Percentiles rank a stretch among this genome's conserved stretches.
phyloP scores from a whole-genome alignment of 2,797 vertebrate species.

The Alca torda region DNA sequence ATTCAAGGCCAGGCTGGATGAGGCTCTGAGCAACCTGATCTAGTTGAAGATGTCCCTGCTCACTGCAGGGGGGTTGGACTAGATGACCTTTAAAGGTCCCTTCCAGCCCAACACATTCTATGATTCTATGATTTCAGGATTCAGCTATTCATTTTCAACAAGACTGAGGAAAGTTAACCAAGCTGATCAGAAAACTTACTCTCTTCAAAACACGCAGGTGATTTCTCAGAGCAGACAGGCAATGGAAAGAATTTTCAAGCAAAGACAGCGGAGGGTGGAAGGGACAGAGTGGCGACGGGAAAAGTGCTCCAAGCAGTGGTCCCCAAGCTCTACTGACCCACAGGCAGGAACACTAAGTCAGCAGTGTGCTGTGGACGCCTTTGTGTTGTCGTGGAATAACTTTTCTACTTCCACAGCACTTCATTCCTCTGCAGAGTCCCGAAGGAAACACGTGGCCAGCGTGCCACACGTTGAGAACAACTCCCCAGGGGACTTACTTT shows the following conservation, averaged over 20 bases:
- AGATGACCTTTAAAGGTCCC: too few relatives aligned
- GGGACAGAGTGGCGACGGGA: not conserved
- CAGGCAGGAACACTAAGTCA: not conserved
- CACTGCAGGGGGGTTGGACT: too few relatives aligned
- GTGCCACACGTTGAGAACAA: not conserved
- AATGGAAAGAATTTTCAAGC: not conserved
- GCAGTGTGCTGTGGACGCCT: not conserved
- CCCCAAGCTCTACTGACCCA: not conserved
- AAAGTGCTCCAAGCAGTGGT: not conserved
- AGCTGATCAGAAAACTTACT: not conserved
- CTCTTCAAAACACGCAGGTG: not conserved
- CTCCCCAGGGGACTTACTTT: slow-evolving; percentile 79
- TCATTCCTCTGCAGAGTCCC: not conserved
- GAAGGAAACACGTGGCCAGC: not conserved
- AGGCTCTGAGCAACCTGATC: too few relatives aligned
- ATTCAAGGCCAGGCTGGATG: too few relatives aligned
- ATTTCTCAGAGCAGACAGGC: not conserved
- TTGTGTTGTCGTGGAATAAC: not conserved
- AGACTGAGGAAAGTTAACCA: not conserved
- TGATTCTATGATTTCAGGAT: not conserved
- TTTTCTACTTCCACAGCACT: not conserved
- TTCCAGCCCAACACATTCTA: too few relatives aligned
- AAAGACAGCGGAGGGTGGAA: not conserved
- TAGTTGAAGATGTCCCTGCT: too few relatives aligned
- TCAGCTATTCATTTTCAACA: not conserved